Evolutionary conservation across 2,888 invertebrate species (phyloP), one percentile per base, ranked within the genome.

Genomic region (Eristalis pertinax): DNA sequence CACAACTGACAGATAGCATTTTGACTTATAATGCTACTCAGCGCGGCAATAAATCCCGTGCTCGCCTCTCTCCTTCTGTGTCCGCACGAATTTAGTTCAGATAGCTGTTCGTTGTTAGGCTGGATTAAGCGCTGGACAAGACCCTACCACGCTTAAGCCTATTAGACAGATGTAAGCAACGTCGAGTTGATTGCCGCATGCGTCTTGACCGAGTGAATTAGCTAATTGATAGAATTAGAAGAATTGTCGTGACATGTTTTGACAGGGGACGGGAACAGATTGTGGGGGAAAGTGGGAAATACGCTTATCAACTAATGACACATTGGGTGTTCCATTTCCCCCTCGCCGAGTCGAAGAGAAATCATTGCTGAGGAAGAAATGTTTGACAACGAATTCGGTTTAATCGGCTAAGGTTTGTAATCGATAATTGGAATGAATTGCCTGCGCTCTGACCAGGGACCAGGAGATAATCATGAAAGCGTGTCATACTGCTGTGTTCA

Each of bases 1-100:
- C 73, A 24, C 13, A 81, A 81, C 60, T 75, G 86, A 83, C 86
- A 86, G 86, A 86, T 86, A 86, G 86, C 86, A 68, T 83, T 85
- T 83, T 86, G 86, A 86, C 83, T 83, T 83, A 72, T 75, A 35
- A 70, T 74, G 62, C 74, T 69, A 26, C 60, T 69, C 19, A 13
- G 68, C 19, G 24, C 24, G 69, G 78, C 65, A 74, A 86, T 72
- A 86, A 75, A 83, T 83, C 83, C 74, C 75, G 41, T 60, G 80
- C 68, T 26, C 43, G 41, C 32, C 24, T 68, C 68, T 73, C 74
- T 75, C 63, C 62, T 38, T 13, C 38, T 32, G 32, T 32, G 38
- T 13, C 19, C 19, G 19, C 68, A 77, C 43, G 60, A 70, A 86
- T 82, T 43, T 67, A 75, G 74, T 75, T 83, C 74, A 82, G 32